Percentiles rank a stretch among this genome's conserved stretches.
Evolutionary conservation across 2,113 vertebrate species (phyloP).

Genomic region (Acanthochromis polyacanthus): DNA sequence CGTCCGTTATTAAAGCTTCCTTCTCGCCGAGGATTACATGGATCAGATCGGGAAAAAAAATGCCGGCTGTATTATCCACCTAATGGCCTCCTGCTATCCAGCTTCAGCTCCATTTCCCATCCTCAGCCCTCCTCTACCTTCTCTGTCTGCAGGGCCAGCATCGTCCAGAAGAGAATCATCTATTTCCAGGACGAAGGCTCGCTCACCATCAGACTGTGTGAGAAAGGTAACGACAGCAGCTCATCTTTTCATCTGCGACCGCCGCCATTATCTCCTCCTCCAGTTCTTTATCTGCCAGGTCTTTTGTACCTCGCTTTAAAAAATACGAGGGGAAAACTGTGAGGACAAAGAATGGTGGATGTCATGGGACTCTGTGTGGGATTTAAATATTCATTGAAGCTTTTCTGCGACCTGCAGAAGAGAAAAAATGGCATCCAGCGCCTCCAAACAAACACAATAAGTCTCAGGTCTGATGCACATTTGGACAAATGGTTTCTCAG

Average conservation of each 20-base stretch:
- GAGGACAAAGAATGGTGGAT: not conserved
- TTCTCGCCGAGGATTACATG: slow-evolving; percentile 31
- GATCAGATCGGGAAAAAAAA: slow-evolving; percentile 33
- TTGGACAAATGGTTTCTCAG: too few species aligned
- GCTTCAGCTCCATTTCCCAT: not conserved
- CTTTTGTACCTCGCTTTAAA: slow-evolving; percentile 14
- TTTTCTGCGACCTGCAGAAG: too few species aligned
- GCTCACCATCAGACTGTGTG: slow-evolving; percentile 93
- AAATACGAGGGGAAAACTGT: slow-evolving; percentile 2
- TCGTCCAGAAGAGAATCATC: slow-evolving; percentile 95
- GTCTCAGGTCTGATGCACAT: too few species aligned
- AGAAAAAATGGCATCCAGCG: too few species aligned
- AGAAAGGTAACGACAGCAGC: slow-evolving; percentile 88
- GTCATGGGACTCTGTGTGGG: slow-evolving; percentile 14
- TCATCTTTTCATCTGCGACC: slow-evolving; percentile 32
- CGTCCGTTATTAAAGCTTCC: slow-evolving; percentile 41
- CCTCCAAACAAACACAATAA: too few species aligned
- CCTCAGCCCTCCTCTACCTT: not conserved
- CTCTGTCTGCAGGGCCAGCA: slow-evolving; percentile 88
- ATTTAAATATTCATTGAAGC: slow-evolving; percentile 34
- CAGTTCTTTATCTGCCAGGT: not conserved
- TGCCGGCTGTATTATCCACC: slow-evolving; percentile 12
- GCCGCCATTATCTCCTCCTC: slow-evolving; percentile 11
- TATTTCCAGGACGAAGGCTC: slow-evolving; percentile 97
- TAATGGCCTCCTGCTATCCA: slow-evolving; percentile 21